Evolutionary conservation across 2,113 vertebrate species (phyloP).

Genomic region (Malaclemys terrapin): DNA sequence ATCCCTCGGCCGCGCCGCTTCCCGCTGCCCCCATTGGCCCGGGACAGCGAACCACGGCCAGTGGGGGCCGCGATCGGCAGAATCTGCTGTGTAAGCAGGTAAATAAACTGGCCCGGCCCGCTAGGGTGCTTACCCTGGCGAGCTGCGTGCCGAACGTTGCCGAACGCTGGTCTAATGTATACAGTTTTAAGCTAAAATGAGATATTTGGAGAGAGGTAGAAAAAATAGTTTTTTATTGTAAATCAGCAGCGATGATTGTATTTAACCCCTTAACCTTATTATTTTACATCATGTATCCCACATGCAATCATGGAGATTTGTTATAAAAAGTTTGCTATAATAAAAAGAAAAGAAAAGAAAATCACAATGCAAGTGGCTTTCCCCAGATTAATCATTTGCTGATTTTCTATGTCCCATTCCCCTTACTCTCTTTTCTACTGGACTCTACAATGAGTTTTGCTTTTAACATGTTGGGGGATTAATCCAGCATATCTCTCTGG

Average conservation of each 20-base stretch:
- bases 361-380: neutral
- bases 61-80: too few relatives aligned
- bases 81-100: too few relatives aligned
- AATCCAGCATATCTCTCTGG: constrained; percentile 63
- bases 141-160: too few relatives aligned
- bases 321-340: neutral
- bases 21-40: too few relatives aligned
- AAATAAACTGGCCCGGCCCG: too few relatives aligned
- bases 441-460: constrained; percentile 63
- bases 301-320: neutral
- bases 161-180: fast-evolving
- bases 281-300: neutral
- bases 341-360: neutral
- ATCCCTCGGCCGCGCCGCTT: too few relatives aligned
- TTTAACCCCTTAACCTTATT: neutral
- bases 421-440: neutral
- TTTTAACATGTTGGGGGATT: constrained; percentile 72
- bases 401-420: neutral
- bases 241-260: neutral
- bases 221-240: neutral
- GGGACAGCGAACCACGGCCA: too few relatives aligned
- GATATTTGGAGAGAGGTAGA: neutral
- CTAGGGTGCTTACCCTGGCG: too few relatives aligned
- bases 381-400: neutral
- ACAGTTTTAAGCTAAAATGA: neutral